A percentile compares a stretch with the other conserved stretches of the same genome.
phyloP scores from a whole-genome alignment of 2,113 vertebrate species.

The Oryctolagus cuniculus region DNA sequence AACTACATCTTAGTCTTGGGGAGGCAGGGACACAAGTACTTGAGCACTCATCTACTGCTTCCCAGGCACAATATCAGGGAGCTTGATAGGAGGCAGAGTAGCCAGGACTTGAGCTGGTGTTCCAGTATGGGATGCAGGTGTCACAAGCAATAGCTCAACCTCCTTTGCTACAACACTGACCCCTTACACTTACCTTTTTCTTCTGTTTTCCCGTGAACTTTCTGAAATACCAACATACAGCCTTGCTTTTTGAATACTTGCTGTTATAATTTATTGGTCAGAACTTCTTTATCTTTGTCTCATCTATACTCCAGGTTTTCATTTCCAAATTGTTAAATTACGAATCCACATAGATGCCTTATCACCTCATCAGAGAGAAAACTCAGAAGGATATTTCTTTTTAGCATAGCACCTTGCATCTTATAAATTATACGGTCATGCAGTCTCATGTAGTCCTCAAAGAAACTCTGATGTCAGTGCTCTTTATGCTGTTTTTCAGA shows the following conservation, averaged over 20 bases:
- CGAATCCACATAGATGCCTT: not conserved
- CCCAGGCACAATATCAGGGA: too few relatives aligned
- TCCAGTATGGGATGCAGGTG: too few relatives aligned
- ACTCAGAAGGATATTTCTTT: not conserved
- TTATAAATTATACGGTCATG: not conserved
- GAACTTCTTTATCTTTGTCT: slow-evolving; percentile 10
- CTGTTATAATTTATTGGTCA: not conserved
- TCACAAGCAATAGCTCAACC: too few relatives aligned
- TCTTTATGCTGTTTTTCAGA: not conserved
- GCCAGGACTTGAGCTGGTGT: too few relatives aligned
- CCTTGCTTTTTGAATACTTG: not conserved
- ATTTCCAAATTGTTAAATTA: not conserved
- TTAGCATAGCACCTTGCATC: not conserved
- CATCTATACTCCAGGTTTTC: not conserved
- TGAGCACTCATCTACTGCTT: too few relatives aligned
- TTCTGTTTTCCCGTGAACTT: not conserved
- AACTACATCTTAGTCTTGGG: too few relatives aligned
- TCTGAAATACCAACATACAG: not conserved
- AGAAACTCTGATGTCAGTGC: not conserved
- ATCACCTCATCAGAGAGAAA: not conserved
- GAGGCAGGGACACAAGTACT: too few relatives aligned
- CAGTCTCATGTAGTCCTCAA: not conserved
- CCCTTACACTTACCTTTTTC: too few relatives aligned
- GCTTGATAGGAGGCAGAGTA: too few relatives aligned
- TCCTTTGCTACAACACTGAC: too few relatives aligned